Conservation (phyloP, 2,888 invertebrate species). For the Drosophila sordidapex region DNA sequence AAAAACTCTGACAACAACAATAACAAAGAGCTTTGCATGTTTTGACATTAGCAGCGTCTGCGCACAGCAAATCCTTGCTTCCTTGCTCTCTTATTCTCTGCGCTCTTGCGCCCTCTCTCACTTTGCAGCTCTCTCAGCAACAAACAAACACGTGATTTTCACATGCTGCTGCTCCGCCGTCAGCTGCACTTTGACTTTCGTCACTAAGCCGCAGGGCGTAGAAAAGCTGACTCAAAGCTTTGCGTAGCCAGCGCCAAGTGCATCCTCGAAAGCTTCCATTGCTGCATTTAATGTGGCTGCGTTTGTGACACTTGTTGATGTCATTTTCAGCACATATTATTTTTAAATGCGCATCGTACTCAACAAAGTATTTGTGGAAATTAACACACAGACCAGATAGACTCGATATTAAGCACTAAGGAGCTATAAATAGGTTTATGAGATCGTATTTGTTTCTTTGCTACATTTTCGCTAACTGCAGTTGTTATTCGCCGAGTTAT, state of each 20-base stretch:
- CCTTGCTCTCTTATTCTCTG: background rate
- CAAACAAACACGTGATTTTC: slow-evolving; percentile 54
- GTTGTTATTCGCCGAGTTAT: background rate
- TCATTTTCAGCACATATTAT: slow-evolving; percentile 24
- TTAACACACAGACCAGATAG: background rate
- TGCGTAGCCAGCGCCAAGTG: slow-evolving; percentile 13
- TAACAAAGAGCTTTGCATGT: slow-evolving; percentile 33
- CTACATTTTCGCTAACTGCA: background rate
- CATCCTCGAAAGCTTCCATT: slow-evolving; percentile 46
- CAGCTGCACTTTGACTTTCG: slow-evolving; percentile 53
- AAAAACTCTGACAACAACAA: slow-evolving; percentile 8
- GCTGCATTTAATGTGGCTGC: slow-evolving; percentile 7
- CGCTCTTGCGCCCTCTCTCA: slow-evolving; percentile 2
- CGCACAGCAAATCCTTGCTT: slow-evolving; percentile 37
- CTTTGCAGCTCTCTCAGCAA: background rate
- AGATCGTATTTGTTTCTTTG: background rate
- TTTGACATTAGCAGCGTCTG: slow-evolving; percentile 69
- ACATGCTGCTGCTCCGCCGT: slow-evolving; percentile 32
- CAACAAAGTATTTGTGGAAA: background rate
- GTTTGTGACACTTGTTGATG: slow-evolving; percentile 66
- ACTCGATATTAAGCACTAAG: background rate
- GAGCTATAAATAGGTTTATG: background rate
- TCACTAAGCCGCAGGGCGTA: slow-evolving; percentile 22
- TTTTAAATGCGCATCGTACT: background rate
- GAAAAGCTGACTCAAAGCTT: slow-evolving; percentile 47